Conservation (phyloP, 2,113 vertebrate genomes). For the Amphiprion ocellaris region DNA sequence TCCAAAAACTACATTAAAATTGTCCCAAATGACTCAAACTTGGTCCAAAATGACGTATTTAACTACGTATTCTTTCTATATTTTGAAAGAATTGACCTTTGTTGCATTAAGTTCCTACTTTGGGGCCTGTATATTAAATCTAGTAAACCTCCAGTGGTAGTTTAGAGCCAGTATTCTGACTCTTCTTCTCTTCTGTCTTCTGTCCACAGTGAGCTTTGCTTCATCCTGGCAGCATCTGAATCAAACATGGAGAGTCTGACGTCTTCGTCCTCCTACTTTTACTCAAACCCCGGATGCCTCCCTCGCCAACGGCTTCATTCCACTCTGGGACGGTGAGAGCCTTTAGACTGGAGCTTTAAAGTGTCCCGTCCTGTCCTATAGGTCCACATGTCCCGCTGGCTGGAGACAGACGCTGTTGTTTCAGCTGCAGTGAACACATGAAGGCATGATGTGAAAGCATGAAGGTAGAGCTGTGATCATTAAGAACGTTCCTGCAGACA, state of each 20-base stretch:
- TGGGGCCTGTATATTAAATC: too few species aligned
- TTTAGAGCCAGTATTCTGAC: too few species aligned
- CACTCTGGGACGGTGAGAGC: constrained; percentile 42
- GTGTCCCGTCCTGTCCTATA: constrained; percentile 31
- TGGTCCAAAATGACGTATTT: too few species aligned
- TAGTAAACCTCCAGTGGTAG: too few species aligned
- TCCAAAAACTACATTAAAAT: too few species aligned
- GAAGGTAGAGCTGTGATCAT: too few species aligned
- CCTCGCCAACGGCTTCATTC: constrained; percentile 19
- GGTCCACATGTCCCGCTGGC: constrained; percentile 49
- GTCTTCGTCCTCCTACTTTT: constrained; percentile 50
- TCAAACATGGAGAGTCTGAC: constrained; percentile 50
- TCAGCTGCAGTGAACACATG: constrained; percentile 57
- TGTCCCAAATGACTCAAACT: too few species aligned
- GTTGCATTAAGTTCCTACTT: too few species aligned
- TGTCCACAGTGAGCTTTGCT: background rate
- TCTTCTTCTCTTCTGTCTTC: too few species aligned
- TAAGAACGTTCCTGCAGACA: too few species aligned
- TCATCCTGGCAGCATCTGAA: constrained; percentile 16
- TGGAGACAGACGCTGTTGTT: constrained; percentile 54
- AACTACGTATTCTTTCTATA: too few species aligned
- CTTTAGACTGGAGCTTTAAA: background rate
- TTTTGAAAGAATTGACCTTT: too few species aligned
- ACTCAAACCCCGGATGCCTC: constrained; percentile 30
- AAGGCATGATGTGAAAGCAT: background rate